Evolutionary conservation across 2,888 invertebrate genomes (phyloP).

Genomic region (Sesia apiformis): DNA sequence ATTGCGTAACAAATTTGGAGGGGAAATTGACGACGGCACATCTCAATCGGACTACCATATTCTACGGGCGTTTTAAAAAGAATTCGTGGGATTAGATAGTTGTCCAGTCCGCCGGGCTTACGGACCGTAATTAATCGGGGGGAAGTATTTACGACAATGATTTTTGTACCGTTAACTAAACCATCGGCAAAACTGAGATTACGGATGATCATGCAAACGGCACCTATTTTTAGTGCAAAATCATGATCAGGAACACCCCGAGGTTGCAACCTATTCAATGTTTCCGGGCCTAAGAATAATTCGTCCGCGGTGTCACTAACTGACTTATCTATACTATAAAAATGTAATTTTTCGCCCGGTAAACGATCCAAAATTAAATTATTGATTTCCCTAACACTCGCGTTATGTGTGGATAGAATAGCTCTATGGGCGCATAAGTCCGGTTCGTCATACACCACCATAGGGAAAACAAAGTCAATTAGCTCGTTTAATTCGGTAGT

Average conservation of each 20-base stretch:
- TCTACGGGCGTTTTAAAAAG: not conserved
- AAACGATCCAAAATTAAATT: not conserved
- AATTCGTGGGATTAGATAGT: slow-evolving; percentile 8
- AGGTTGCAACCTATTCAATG: not conserved
- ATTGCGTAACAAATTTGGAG: slow-evolving; percentile 7
- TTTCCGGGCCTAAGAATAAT: not conserved
- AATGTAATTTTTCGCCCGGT: not conserved
- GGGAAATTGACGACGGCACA: slow-evolving; percentile 8
- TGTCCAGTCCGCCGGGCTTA: slow-evolving; percentile 1
- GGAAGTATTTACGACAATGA: slow-evolving; percentile 4
- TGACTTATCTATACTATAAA: not conserved
- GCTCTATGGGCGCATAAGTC: not conserved
- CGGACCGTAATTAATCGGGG: slow-evolving; percentile 6
- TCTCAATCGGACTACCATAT: not conserved
- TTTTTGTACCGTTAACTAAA: slow-evolving; percentile 8
- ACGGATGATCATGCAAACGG: slow-evolving; percentile 7
- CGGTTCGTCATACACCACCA: not conserved
- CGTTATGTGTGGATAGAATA: not conserved
- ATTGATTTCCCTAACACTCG: not conserved
- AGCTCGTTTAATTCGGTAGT: not conserved
- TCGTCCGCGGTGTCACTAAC: not conserved
- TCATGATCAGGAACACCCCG: not conserved
- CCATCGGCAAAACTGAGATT: slow-evolving; percentile 8
- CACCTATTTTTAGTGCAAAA: slow-evolving; percentile 3
- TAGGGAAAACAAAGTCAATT: slow-evolving; percentile 1